Conservation (phyloP, 2,888 invertebrate species). For the Sericinus montela region DNA sequence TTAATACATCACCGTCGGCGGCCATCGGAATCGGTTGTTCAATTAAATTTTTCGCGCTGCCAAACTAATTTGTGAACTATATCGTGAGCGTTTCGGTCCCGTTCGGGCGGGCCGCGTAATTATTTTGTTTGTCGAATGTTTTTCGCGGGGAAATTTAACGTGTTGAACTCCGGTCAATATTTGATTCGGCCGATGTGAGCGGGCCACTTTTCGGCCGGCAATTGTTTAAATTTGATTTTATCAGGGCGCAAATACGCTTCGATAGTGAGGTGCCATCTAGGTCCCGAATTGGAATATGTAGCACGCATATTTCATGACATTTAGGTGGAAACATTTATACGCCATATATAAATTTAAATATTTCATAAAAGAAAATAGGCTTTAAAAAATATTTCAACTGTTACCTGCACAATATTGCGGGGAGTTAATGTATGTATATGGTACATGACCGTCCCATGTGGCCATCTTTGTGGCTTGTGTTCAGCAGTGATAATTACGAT, state of each 20-base stretch:
- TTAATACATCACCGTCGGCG: constrained; percentile 63
- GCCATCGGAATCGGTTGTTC: constrained; percentile 43
- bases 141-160: constrained; percentile 63
- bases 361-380: no score
- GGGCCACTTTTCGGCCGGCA: constrained; percentile 39
- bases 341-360: no score
- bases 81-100: constrained; percentile 46
- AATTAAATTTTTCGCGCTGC: constrained; percentile 63
- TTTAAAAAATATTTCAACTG: no score
- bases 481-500: no score
- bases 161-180: constrained; percentile 72
- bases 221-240: constrained; percentile 53
- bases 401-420: no score
- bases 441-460: no score
- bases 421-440: no score
- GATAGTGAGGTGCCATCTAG: background rate
- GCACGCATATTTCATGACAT: no score
- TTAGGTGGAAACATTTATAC: no score
- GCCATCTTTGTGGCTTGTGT: no score
- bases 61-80: constrained; percentile 75
- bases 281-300: background rate
- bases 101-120: constrained; percentile 49
- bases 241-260: constrained; percentile 19
- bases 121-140: constrained; percentile 71
- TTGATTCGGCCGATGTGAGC: constrained; percentile 45